Conservation (phyloP, 2,888 invertebrate genomes). For the Stenchaetothrips biformis region DNA sequence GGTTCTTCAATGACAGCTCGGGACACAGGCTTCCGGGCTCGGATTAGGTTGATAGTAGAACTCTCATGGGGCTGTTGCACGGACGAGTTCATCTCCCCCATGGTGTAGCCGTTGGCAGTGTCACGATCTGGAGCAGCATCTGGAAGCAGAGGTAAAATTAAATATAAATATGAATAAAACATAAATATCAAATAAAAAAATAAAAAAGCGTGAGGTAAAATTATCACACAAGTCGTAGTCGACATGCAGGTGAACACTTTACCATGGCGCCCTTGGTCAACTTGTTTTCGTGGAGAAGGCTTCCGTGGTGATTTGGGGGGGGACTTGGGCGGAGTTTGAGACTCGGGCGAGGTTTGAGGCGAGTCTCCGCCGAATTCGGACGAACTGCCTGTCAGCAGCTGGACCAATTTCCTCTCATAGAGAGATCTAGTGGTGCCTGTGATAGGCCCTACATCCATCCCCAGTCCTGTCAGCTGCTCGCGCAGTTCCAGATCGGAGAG, state of each 20-base stretch:
- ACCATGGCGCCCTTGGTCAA: too few species aligned
- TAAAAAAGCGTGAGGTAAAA: neutral
- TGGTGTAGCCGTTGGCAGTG: neutral
- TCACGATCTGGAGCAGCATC: neutral
- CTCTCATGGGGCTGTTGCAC: neutral
- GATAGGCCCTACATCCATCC: constrained; percentile 1
- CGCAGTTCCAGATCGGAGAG: neutral
- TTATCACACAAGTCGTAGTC: neutral
- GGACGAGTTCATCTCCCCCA: neutral
- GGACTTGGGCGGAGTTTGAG: neutral
- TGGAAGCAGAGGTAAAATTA: neutral
- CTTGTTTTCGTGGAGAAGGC: neutral
- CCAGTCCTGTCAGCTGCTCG: neutral
- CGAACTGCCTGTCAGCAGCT: neutral
- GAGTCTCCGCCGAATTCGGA: neutral
- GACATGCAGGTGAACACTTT: neutral
- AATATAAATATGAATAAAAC: neutral
- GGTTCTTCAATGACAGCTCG: neutral
- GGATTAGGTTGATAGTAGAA: neutral
- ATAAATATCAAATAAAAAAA: neutral
- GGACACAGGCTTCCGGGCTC: neutral
- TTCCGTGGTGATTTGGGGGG: neutral
- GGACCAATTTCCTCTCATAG: neutral
- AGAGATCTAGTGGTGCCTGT: neutral
- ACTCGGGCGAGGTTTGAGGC: neutral